phyloP scores from a whole-genome alignment of 64 coral and sea anemone genomes.

The Orbicella faveolata region DNA sequence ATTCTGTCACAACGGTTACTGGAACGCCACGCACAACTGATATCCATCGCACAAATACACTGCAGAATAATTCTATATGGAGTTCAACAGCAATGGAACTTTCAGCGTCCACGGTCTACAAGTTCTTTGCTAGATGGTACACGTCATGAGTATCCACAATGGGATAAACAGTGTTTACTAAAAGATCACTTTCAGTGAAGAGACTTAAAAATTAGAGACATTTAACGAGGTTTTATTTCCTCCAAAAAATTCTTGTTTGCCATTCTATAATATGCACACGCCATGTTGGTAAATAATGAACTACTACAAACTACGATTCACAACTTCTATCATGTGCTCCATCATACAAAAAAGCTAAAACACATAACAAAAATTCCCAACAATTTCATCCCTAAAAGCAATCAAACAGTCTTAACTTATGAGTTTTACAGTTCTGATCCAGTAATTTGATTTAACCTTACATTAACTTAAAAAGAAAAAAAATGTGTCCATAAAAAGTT shows the following conservation, averaged over 20 bases:
- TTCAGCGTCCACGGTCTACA: not conserved
- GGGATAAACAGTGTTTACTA: not conserved
- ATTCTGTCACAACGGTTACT: conserved; percentile 2
- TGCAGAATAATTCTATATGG: not conserved
- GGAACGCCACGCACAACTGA: not conserved
- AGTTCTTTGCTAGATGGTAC: not conserved
- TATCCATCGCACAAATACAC: not conserved
- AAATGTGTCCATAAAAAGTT: not conserved
- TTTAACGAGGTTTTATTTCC: not conserved
- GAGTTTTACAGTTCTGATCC: not conserved
- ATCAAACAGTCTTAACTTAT: not conserved
- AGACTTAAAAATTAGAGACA: too few relatives aligned
- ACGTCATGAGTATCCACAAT: conserved; percentile 17
- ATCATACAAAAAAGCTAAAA: not conserved
- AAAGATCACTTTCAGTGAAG: too few relatives aligned
- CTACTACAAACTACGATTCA: too few relatives aligned
- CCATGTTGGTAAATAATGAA: too few relatives aligned
- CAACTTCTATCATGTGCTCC: too few relatives aligned
- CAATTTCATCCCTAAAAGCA: not conserved
- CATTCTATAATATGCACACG: not conserved
- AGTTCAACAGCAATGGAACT: not conserved
- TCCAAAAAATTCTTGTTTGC: not conserved
- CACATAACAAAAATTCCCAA: not conserved
- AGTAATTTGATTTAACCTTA: not conserved
- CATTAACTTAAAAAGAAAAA: not conserved